Conservation (phyloP, 2,113 vertebrate species). For the Neopipo cinnamomea region DNA sequence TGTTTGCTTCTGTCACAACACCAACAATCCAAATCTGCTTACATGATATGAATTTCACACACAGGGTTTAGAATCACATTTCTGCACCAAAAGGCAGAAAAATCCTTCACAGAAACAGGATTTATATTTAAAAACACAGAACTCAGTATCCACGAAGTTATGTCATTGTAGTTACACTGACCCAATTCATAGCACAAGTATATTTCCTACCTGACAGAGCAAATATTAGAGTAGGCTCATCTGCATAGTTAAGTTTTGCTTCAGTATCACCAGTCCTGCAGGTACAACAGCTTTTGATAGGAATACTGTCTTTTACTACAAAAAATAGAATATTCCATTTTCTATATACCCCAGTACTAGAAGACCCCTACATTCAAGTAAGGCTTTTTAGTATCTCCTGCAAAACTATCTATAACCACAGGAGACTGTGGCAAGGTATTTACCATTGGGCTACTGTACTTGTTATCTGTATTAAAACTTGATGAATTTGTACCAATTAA, state of each 20-base stretch:
- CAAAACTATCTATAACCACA: not conserved
- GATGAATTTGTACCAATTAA: not conserved
- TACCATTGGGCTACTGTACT: not conserved
- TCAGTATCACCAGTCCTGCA: not conserved
- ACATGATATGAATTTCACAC: not conserved
- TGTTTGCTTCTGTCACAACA: not conserved
- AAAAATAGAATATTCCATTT: not conserved
- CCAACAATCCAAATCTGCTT: not conserved
- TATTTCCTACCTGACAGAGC: not conserved
- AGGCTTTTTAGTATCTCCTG: not conserved
- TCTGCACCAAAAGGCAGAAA: not conserved
- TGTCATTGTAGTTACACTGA: not conserved
- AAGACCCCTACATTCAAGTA: not conserved
- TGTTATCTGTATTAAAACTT: not conserved
- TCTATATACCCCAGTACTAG: not conserved
- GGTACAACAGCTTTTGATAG: not conserved
- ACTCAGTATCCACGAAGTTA: not conserved
- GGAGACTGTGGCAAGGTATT: not conserved
- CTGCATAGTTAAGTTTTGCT: not conserved
- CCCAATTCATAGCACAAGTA: not conserved
- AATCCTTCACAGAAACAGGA: not conserved
- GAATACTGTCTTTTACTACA: not conserved
- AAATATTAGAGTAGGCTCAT: not conserved
- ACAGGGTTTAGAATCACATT: not conserved
- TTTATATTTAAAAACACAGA: not conserved